phyloP scores from a whole-genome alignment of 2,797 vertebrate species.

The Liparis tanakae region DNA sequence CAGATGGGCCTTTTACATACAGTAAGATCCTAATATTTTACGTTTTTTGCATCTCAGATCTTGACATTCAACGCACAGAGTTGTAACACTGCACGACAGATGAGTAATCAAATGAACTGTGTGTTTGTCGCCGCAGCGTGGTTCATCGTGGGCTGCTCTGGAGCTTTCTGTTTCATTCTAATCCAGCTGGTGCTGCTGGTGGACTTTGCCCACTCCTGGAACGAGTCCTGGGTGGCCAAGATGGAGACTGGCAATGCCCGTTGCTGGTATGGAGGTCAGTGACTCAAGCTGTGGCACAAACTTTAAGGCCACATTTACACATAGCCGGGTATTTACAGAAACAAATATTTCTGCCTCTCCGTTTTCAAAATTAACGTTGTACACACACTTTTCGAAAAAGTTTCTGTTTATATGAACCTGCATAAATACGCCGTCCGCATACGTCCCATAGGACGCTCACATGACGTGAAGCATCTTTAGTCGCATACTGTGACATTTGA shows the following conservation, averaged over 20 bases:
- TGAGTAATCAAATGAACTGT: neutral
- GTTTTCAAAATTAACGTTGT: no score
- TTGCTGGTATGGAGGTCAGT: slow-evolving; percentile 91
- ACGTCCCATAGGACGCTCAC: no score
- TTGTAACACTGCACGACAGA: neutral
- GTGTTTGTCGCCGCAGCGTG: slow-evolving; percentile 79
- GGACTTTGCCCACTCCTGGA: slow-evolving; percentile 92
- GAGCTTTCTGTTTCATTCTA: slow-evolving; percentile 89
- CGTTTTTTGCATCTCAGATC: neutral
- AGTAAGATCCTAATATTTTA: slow-evolving; percentile 61
- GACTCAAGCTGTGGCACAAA: neutral
- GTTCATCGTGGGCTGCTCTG: slow-evolving; percentile 85
- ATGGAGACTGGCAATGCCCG: slow-evolving; percentile 89
- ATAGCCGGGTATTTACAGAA: no score
- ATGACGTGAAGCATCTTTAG: no score
- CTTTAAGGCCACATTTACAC: no score
- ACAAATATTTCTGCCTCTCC: no score
- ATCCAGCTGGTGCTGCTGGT: slow-evolving; percentile 93
- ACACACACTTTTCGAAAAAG: no score
- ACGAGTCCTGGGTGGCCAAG: slow-evolving; percentile 88
- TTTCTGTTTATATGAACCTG: no score
- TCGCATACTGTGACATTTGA: no score
- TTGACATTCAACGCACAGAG: neutral
- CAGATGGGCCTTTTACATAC: slow-evolving; percentile 87
- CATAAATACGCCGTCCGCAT: no score